Evolutionary conservation across 2,113 vertebrate species (phyloP).

Genomic region (Eidolon helvum): DNA sequence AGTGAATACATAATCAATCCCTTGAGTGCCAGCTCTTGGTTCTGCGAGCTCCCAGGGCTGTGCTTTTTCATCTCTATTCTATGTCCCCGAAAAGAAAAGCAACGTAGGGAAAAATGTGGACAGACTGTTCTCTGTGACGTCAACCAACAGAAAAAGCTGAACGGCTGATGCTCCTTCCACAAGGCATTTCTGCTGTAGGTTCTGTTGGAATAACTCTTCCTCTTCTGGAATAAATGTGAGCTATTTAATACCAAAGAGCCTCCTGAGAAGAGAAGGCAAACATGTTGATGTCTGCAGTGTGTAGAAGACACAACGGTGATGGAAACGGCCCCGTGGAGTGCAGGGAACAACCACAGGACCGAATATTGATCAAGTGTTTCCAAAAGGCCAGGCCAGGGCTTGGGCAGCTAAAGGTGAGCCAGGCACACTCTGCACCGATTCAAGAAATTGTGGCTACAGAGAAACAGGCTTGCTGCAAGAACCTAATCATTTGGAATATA

Average conservation of each 20-base stretch:
- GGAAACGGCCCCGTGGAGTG: neutral
- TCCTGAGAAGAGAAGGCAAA: neutral
- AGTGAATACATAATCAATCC: slow-evolving; percentile 57
- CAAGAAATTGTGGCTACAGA: neutral
- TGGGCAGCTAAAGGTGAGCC: neutral
- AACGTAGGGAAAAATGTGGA: slow-evolving; percentile 9
- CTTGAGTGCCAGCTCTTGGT: neutral
- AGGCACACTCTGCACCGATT: neutral
- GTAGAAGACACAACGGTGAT: neutral
- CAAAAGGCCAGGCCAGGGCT: neutral
- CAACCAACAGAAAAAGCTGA: neutral
- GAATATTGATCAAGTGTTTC: neutral
- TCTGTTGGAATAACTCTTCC: slow-evolving; percentile 20
- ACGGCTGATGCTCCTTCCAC: neutral
- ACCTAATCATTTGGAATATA: slow-evolving; percentile 31
- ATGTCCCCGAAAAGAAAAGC: slow-evolving; percentile 20
- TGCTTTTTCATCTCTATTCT: slow-evolving; percentile 56
- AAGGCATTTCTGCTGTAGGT: neutral
- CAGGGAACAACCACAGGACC: neutral
- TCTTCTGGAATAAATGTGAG: slow-evolving; percentile 23
- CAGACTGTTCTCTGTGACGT: slow-evolving; percentile 23
- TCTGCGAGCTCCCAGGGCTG: slow-evolving; percentile 1
- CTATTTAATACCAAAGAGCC: neutral
- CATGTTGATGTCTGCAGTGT: neutral
- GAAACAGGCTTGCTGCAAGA: neutral